Percentiles rank a stretch among this genome's conserved stretches.
phyloP scores from a whole-genome alignment of 2,888 invertebrate species.

The Heliconius ethilla region DNA sequence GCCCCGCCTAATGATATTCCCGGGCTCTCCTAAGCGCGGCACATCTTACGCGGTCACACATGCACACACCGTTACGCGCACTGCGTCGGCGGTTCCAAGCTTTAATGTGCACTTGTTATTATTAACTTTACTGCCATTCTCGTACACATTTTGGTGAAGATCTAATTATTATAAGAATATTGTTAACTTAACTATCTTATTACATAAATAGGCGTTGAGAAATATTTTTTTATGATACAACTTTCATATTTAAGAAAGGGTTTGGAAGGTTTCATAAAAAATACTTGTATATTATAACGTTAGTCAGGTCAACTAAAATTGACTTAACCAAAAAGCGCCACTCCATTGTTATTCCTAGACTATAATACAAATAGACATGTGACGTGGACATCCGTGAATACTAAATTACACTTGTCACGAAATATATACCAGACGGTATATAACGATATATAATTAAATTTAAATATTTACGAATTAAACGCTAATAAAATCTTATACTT shows the following conservation, averaged over 20 bases:
- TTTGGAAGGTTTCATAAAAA: no score
- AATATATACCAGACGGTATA: neutral
- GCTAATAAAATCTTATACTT: no score
- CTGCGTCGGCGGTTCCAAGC: constrained; percentile 20
- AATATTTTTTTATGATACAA: no score
- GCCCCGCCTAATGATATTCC: constrained; percentile 46
- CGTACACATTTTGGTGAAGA: constrained; percentile 10
- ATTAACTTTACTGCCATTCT: constrained; percentile 23
- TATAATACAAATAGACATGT: neutral
- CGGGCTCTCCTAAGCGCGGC: constrained; percentile 34
- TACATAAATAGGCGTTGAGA: no score
- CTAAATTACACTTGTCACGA: neutral
- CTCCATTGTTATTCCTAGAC: neutral
- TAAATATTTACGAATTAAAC: no score
- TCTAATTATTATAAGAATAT: neutral
- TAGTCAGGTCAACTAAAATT: no score
- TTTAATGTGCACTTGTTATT: constrained; percentile 29
- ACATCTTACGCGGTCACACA: constrained; percentile 23
- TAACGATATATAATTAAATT: no score
- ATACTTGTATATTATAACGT: no score
- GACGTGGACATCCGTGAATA: constrained; percentile 3
- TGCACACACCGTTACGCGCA: constrained; percentile 22
- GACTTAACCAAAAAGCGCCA: no score
- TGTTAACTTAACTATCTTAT: no score
- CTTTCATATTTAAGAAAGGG: no score